Evolutionary conservation across 2,888 invertebrate genomes (phyloP).

Genomic region (Aphodius sticticus): DNA sequence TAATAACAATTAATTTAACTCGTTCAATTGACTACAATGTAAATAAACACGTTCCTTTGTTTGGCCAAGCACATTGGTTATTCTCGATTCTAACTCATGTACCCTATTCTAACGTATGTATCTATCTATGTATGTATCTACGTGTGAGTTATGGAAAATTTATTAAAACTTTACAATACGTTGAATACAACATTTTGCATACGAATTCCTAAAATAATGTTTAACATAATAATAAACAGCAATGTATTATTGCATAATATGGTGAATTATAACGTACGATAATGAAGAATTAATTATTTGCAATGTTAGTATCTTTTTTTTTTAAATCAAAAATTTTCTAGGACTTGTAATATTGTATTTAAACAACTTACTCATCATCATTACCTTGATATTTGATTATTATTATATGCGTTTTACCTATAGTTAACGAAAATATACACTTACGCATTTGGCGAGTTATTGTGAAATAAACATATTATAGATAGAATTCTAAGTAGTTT

Average conservation of each 20-base stretch:
- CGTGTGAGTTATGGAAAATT: no score
- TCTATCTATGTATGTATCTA: not conserved
- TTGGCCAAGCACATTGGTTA: not conserved
- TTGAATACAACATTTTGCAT: no score
- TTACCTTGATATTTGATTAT: not conserved
- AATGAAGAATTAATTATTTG: no score
- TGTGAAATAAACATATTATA: slow-evolving; percentile 1
- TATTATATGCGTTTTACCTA: not conserved
- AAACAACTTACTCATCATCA: not conserved
- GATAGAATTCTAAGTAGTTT: not conserved
- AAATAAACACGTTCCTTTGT: not conserved
- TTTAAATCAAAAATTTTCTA: no score
- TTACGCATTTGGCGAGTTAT: not conserved
- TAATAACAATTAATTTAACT: not conserved
- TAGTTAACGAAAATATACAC: not conserved
- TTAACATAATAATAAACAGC: no score
- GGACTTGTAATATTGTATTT: no score
- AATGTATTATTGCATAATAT: no score
- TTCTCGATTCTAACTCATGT: not conserved
- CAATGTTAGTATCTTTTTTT: no score
- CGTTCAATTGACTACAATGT: not conserved
- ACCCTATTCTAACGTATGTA: not conserved
- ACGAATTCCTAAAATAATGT: no score
- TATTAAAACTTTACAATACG: no score
- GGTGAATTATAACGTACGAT: no score